Percentiles rank a stretch among this genome's conserved stretches.
Conservation (phyloP, 2,888 invertebrate genomes). For the Cephus pygmeus region DNA sequence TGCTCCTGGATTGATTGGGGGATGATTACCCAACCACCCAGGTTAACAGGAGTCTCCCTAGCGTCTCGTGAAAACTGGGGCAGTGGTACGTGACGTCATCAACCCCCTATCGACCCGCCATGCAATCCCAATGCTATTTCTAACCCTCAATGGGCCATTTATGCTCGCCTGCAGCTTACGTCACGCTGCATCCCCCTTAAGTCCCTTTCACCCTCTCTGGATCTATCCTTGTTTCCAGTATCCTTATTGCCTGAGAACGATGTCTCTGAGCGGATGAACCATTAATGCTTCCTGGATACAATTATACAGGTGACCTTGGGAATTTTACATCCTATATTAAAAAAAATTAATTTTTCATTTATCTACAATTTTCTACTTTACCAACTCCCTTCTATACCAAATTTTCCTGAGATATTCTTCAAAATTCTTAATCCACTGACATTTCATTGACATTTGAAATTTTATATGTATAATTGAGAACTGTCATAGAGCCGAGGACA, state of each 20-base stretch:
- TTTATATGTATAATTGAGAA: neutral
- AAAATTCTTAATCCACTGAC: neutral
- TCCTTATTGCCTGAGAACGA: neutral
- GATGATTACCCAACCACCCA: neutral
- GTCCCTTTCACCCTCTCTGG: neutral
- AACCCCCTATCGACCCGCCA: slow-evolving; percentile 16
- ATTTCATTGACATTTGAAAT: neutral
- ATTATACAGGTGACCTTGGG: neutral
- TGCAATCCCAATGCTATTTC: slow-evolving; percentile 19
- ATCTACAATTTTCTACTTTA: too few species aligned
- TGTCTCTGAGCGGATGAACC: neutral
- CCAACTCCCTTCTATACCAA: too few species aligned
- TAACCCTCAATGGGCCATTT: slow-evolving; percentile 11
- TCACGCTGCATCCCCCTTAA: neutral
- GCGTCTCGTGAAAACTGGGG: slow-evolving; percentile 21
- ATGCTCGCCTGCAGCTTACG: slow-evolving; percentile 2
- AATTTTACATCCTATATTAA: neutral
- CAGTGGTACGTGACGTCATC: slow-evolving; percentile 23
- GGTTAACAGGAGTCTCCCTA: slow-evolving; percentile 6
- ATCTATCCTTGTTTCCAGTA: neutral
- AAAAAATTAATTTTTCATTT: too few species aligned
- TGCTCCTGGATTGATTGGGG: neutral
- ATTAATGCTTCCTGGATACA: neutral
- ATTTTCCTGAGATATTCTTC: too few species aligned
- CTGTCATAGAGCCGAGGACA: neutral